These are phyloP conservation scores for Lochmaea crataegi DNA, from an alignment of 2,888 invertebrate genomes.

Conservation along the genomic window DNA sequence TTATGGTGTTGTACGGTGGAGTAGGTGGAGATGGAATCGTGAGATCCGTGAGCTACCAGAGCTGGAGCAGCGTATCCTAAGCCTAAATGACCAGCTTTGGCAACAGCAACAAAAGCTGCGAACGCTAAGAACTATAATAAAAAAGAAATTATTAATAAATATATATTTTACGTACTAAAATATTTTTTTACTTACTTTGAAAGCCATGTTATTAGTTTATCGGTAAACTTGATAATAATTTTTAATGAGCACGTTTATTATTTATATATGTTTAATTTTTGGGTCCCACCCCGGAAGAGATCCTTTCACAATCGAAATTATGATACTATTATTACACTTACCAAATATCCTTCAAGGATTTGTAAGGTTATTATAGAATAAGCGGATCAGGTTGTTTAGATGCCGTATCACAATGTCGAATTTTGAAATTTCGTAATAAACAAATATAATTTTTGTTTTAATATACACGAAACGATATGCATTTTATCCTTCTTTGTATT, in stretches of 20 bases:
- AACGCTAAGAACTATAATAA: constrained; percentile 53
- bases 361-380: background rate
- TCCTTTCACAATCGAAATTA: constrained; percentile 34
- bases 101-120: constrained; percentile 52
- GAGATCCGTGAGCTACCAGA: constrained; percentile 24
- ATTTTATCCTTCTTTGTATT: too few species aligned
- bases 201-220: constrained; percentile 51
- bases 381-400: background rate
- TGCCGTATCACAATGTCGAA: background rate
- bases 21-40: constrained; percentile 34
- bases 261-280: constrained; percentile 13
- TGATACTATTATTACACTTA: background rate
- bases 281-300: constrained; percentile 38
- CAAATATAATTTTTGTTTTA: too few species aligned
- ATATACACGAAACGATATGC: too few species aligned
- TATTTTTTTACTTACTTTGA: constrained; percentile 51
- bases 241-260: background rate
- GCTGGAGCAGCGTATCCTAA: constrained; percentile 41
- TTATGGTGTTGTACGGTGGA: constrained; percentile 44
- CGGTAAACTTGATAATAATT: constrained; percentile 35
- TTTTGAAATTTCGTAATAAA: background rate
- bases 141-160: constrained; percentile 20
- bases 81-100: constrained; percentile 48
- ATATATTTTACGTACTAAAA: background rate
- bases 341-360: background rate